These are phyloP conservation scores for Tetramorium alpestre DNA, from an alignment of 1,140 invertebrate species.

Conservation along the genomic window DNA sequence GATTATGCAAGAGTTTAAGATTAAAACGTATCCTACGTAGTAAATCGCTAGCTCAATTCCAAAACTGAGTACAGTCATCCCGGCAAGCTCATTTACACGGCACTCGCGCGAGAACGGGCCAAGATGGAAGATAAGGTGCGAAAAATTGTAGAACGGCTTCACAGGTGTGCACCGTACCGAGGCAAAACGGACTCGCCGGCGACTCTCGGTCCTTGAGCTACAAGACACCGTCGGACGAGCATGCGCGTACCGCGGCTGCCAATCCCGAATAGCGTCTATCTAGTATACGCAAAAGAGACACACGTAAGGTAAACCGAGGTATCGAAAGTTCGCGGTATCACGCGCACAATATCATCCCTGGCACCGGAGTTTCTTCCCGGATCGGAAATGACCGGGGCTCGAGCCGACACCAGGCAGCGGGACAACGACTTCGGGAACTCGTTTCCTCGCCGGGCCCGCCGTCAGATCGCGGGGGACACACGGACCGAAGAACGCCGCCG, in stretches of 20 bases:
- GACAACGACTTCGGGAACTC: constrained; percentile 43
- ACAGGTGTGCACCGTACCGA: neutral
- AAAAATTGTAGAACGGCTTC: neutral
- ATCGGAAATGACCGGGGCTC: neutral
- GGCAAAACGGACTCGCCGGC: neutral
- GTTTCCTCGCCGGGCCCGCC: constrained; percentile 34
- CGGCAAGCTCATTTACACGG: constrained; percentile 28
- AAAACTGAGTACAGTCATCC: constrained; percentile 31
- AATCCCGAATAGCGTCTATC: constrained; percentile 10
- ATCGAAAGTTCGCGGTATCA: constrained; percentile 5
- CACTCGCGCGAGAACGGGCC: constrained; percentile 22
- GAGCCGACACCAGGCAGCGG: constrained; percentile 7
- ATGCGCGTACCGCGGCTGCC: neutral
- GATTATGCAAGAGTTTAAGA: constrained; percentile 42
- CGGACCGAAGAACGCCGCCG: constrained; percentile 2
- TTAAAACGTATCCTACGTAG: constrained; percentile 38
- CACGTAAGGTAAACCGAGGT: constrained; percentile 34
- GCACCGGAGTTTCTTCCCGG: constrained; percentile 16
- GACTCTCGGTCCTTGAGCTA: constrained; percentile 17
- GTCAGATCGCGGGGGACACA: constrained; percentile 19
- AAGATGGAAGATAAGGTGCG: constrained; percentile 29
- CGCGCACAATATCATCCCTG: constrained; percentile 15
- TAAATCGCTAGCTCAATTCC: constrained; percentile 60
- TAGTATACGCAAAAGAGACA: constrained; percentile 51
- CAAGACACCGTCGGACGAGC: neutral